Conservation (phyloP, 2,888 invertebrate species). For the Agriopis leucophaearia region DNA sequence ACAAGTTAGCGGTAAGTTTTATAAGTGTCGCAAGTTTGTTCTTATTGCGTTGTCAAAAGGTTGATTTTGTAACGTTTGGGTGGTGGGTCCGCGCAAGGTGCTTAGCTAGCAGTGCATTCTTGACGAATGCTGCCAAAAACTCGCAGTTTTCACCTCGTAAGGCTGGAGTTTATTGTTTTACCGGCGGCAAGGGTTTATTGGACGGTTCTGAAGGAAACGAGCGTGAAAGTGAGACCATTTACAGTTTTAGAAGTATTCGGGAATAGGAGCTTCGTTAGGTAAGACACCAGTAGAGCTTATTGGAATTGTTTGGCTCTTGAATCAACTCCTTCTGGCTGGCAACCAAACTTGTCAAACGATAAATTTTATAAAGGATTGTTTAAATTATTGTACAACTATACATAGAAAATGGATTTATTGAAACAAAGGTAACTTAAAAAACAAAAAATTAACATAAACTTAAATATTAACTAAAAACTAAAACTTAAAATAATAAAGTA, state of each 20-base stretch:
- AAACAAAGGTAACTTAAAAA: too few species aligned
- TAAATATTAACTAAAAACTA: too few species aligned
- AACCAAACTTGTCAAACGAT: too few species aligned
- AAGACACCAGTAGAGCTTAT: too few species aligned
- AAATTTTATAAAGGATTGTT: too few species aligned
- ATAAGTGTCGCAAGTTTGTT: constrained; percentile 55
- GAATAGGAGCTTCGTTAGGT: background rate
- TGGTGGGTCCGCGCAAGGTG: constrained; percentile 51
- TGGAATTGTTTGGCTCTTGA: too few species aligned
- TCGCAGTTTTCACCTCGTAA: constrained; percentile 81
- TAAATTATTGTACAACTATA: too few species aligned
- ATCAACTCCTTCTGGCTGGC: too few species aligned
- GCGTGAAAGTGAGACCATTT: constrained; percentile 39
- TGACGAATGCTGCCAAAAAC: constrained; percentile 85
- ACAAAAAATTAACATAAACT: too few species aligned
- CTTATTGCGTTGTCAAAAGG: constrained; percentile 62
- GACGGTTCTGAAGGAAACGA: constrained; percentile 38
- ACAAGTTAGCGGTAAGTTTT: constrained; percentile 78
- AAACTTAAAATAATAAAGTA: too few species aligned
- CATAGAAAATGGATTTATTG: too few species aligned
- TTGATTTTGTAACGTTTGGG: constrained; percentile 53
- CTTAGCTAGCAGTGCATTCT: constrained; percentile 71
- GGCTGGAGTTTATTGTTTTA: constrained; percentile 73
- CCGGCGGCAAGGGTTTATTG: constrained; percentile 42
- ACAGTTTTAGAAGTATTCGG: constrained; percentile 10